Evolutionary conservation across 2,797 vertebrate genomes (phyloP).

Genomic region (Malurus splendens): DNA sequence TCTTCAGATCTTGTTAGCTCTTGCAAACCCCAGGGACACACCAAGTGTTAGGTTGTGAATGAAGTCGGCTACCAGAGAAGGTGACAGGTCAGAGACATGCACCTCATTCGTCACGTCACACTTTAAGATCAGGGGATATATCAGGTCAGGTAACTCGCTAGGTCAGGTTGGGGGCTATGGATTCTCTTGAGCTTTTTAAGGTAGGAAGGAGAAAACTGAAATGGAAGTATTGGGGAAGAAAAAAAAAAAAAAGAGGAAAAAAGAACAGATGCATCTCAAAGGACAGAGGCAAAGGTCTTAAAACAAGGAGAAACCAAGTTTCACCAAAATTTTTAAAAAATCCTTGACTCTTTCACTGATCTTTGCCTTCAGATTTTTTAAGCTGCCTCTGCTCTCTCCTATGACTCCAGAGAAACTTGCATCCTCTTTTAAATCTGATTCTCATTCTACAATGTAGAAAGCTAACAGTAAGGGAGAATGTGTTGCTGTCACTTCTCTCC

Average conservation of each 20-base stretch:
- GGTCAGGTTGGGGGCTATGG: background rate
- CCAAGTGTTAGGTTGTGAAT: background rate
- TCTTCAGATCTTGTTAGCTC: conserved; percentile 4
- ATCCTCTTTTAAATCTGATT: background rate
- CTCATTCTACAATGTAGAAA: background rate
- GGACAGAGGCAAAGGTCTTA: background rate
- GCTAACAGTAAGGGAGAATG: background rate
- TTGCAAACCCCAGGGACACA: background rate
- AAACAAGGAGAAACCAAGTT: background rate
- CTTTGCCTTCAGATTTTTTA: background rate
- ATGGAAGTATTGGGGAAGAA: background rate
- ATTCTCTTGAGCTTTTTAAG: background rate
- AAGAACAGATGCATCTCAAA: background rate
- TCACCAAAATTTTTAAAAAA: background rate
- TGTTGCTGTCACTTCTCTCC: background rate
- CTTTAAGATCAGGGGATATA: background rate
- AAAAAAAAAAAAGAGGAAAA: background rate
- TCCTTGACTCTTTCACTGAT: background rate
- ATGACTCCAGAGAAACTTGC: background rate
- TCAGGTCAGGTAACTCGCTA: conserved; percentile 12
- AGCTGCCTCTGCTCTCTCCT: background rate
- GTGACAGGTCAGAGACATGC: background rate
- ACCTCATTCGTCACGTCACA: conserved; percentile 47
- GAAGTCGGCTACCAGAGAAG: conserved; percentile 29
- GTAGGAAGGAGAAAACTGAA: conserved; percentile 9